Base-by-base conservation (phyloP, 2,888 invertebrate genomes). In the Rhagonycha fulva region DNA sequence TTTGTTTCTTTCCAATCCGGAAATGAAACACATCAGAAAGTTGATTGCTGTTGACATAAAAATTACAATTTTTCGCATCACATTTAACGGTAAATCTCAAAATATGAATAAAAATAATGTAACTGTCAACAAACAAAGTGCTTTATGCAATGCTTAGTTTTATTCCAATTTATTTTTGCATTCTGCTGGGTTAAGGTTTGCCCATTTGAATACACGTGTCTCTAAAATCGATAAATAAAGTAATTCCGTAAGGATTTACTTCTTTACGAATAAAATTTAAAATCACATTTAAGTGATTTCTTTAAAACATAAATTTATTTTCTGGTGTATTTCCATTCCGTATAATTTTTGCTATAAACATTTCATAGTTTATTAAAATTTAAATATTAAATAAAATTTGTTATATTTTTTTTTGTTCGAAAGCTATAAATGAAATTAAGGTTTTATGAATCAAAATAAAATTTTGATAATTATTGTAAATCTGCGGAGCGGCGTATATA, bases 41-140 rank as follows among this genome's bases (percentile, higher is more conserved):
- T 32, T 14, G 66, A 66, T 30, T 66, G 66, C 11, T 47, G 30
- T 47, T 63, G 71, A 71, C 71, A 71, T 32, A 32, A 32, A 71
- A 71, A 71, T 71, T 71, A 71, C 19, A 71, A 66, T 11, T 9
- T 14, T 62, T 14, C 24, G 5, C 61, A 12, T 71, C 23, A 32
- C n/a, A n/a, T 62, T 62, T 63, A 66, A 71, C 30, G 14, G 14
- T 24, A 28, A 66, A 63, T 71, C 24, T 19, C 62, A 66, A 30
- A 71, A 23, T 12, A 62, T 10, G 14, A n/a, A 63, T 19, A 66
- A 66, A 66, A 23, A 14, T 66, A 66, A 66, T 66, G 63, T 66
- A 66, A 66, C 63, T 66, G 63, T 66, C 63, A 66, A 66, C 63
- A 24, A 66, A 66, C 26, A 66, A 66, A 47, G 47, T 47, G 47